These are phyloP conservation scores for Himalopsyche japonica DNA, from an alignment of 2,888 invertebrate species.

Conservation along the genomic window DNA sequence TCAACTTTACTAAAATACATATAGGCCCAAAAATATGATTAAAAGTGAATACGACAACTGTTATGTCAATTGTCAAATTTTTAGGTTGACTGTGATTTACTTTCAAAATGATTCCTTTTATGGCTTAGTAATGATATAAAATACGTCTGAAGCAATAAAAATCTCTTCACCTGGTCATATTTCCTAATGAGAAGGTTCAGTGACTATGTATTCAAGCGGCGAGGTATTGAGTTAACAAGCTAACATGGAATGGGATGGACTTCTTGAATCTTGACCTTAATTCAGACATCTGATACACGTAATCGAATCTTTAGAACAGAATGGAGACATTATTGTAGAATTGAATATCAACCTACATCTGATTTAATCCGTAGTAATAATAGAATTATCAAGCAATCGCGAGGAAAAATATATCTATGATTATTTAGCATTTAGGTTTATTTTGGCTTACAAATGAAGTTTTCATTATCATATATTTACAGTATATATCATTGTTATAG, in stretches of 20 bases:
- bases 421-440: no score
- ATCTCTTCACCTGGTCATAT: background rate
- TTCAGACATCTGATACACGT: constrained; percentile 7
- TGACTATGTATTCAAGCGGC: constrained; percentile 17
- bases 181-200: background rate
- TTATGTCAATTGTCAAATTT: no score
- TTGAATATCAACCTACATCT: background rate
- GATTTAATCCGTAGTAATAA: background rate
- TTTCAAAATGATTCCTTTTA: no score
- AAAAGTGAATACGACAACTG: no score
- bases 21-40: no score
- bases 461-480: no score
- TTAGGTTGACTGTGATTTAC: no score
- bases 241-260: constrained; percentile 36
- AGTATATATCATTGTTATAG: no score
- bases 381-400: background rate
- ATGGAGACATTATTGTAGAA: background rate
- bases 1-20: no score
- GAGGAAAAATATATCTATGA: no score
- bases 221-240: constrained; percentile 31
- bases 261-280: constrained; percentile 30
- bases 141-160: background rate
- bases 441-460: no score
- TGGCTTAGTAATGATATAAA: background rate
- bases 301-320: background rate